Percentiles rank a stretch among this genome's conserved stretches.
Evolutionary conservation across 2,113 vertebrate species (phyloP).

Genomic region (Tichodroma muraria): DNA sequence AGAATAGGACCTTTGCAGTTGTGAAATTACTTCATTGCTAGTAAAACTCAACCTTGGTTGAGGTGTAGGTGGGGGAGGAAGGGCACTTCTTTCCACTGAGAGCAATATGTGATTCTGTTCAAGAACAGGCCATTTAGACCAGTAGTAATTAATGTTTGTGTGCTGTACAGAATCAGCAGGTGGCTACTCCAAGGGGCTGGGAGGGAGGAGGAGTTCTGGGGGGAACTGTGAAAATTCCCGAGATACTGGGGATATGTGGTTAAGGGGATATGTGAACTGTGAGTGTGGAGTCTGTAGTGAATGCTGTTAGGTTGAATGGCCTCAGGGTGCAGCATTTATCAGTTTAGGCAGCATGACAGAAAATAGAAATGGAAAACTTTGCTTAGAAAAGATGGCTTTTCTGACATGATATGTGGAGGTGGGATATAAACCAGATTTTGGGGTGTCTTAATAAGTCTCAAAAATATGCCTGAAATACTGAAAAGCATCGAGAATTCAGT

Average conservation of each 20-base stretch:
- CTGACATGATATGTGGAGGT: background rate
- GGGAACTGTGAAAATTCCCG: background rate
- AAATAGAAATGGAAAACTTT: background rate
- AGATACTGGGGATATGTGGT: background rate
- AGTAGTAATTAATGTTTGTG: background rate
- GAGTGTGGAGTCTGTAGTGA: background rate
- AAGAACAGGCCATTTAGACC: background rate
- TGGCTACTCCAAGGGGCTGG: background rate
- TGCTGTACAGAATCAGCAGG: background rate
- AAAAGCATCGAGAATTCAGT: background rate
- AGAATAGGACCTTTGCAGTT: background rate
- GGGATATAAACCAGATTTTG: background rate
- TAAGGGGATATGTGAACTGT: background rate
- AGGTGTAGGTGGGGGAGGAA: background rate
- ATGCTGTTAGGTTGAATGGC: background rate
- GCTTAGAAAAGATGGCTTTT: background rate
- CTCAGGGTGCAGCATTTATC: background rate
- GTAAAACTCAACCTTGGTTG: background rate
- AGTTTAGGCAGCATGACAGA: background rate
- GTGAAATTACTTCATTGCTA: background rate
- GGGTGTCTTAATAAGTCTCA: background rate
- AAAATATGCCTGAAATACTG: background rate
- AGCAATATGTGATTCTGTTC: background rate
- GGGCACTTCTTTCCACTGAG: background rate
- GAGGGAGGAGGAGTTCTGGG: background rate